Conservation (phyloP, 1,140 invertebrate genomes). For the Papilio polyxenes region DNA sequence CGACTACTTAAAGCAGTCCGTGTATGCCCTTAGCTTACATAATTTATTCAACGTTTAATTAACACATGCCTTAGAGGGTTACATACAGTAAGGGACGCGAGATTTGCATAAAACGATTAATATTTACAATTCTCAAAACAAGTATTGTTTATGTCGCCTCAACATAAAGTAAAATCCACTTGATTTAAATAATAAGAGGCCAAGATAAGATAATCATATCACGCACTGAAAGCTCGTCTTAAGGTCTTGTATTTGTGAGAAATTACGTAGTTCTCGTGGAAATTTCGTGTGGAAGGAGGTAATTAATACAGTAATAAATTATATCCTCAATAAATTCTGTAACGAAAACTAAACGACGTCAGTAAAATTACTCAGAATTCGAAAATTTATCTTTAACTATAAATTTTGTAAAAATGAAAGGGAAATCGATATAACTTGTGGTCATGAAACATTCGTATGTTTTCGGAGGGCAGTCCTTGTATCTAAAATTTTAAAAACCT, state of each 20-base stretch:
- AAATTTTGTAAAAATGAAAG: too few relatives aligned
- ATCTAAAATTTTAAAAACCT: too few relatives aligned
- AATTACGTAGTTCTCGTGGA: too few relatives aligned
- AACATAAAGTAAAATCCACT: background rate
- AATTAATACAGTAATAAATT: too few relatives aligned
- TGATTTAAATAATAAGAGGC: background rate
- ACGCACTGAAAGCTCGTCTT: too few relatives aligned
- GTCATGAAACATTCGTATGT: background rate
- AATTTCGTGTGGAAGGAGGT: too few relatives aligned
- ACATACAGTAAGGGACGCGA: conserved; percentile 1
- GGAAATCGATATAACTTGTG: background rate
- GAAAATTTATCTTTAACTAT: too few relatives aligned
- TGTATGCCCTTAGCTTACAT: background rate
- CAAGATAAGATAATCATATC: background rate
- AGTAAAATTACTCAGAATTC: too few relatives aligned
- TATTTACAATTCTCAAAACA: conserved; percentile 10
- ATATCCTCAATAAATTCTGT: too few relatives aligned
- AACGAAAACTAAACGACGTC: too few relatives aligned
- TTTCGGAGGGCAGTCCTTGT: background rate
- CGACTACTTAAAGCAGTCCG: background rate
- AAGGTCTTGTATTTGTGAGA: too few relatives aligned
- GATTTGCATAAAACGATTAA: conserved; percentile 27
- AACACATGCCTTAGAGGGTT: conserved; percentile 7
- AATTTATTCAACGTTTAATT: conserved; percentile 27
- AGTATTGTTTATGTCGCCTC: background rate